Evolutionary conservation across 2,113 vertebrate species (phyloP).

Genomic region (Stictonetta naevosa): DNA sequence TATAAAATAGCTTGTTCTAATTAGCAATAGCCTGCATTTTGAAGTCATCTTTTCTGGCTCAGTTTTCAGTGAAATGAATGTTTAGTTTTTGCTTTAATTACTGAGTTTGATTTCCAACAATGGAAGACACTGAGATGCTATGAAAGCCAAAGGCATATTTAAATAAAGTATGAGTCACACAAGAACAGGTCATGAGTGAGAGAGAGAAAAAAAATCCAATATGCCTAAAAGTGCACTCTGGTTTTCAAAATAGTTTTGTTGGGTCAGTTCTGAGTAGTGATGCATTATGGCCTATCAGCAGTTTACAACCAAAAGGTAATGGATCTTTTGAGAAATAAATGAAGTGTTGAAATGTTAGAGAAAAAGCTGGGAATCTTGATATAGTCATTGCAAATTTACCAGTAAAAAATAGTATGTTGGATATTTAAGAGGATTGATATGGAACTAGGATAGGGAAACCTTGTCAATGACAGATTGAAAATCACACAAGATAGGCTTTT

Average conservation of each 20-base stretch:
- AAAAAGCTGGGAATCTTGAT: background rate
- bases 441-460: background rate
- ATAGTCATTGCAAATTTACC: background rate
- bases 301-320: background rate
- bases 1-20: background rate
- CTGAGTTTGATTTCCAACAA: background rate
- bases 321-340: background rate
- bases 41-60: background rate
- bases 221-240: background rate
- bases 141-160: background rate
- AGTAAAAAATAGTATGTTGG: background rate
- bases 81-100: background rate
- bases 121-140: background rate
- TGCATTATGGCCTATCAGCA: background rate
- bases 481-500: background rate
- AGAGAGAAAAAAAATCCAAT: background rate
- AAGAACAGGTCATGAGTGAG: background rate
- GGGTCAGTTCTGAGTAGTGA: slow-evolving; percentile 8
- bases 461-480: background rate
- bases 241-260: background rate
- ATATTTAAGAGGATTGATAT: background rate
- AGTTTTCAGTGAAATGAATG: background rate
- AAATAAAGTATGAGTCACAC: slow-evolving; percentile 3
- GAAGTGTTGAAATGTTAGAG: background rate
- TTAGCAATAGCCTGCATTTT: background rate